Base-by-base conservation (phyloP, 2,888 invertebrate genomes). In the Neocrepidodera transversa region DNA sequence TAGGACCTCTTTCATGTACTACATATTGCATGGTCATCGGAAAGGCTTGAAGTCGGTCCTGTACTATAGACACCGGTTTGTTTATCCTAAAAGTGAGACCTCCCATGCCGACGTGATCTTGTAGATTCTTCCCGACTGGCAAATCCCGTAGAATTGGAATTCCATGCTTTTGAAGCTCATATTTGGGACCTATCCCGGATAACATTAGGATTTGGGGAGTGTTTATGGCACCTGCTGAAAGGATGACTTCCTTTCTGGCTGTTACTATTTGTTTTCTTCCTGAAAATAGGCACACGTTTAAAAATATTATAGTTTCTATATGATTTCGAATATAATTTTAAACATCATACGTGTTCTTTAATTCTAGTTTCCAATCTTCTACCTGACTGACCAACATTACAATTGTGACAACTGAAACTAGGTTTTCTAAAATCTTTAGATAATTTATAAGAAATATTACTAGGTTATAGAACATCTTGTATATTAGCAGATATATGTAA, bases 161-260 rank as follows among this genome's bases (percentile, higher is more conserved):
- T 2, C 89, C 89, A 54, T 89, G 81, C 42, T 87, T 82, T 62
- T 81, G 79, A 8, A 93, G 80, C 69, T 93, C 92, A 10, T 86
- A 80, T 52, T 82, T 82, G 0, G 92, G 78, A 4, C 79, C 79
- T 17, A 77, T 64, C 0, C 96, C 96, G 0, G 95, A 95, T 0
- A 97, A 79, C 93, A 96, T 93, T 60, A 97, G 80, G 50, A 97
- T 80, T 75, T 97, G 96, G 0, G 97, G 94, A 8, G 91, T 90
- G 75, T 96, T 96, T 20, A 97, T 92, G 0, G 96, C 87, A 0
- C 97, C 97, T 0, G 94, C 95, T 8, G 93, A 89, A 32, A 97
- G 75, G 45, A 97, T 91, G 0, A 97, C 87, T 78, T 94, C 94
- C 70, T 91, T 91, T 51, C 85, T 85, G 0, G 94, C 94, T 59